phyloP scores from a whole-genome alignment of 2,797 vertebrate genomes.

The Pachyuromys duprasi region DNA sequence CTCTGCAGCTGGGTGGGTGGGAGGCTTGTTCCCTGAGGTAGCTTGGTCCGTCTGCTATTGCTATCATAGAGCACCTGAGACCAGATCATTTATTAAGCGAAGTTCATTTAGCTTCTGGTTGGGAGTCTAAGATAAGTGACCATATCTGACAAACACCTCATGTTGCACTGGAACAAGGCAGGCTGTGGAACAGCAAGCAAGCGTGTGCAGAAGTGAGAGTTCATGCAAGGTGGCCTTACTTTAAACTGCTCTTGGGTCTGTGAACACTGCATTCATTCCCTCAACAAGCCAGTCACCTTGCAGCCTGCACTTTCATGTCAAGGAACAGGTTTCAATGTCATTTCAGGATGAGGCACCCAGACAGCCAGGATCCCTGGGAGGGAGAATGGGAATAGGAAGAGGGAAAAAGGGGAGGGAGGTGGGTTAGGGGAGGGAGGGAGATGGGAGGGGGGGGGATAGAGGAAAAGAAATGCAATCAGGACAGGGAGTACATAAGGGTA shows the following conservation, averaged over 20 bases:
- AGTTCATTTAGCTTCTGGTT: not conserved
- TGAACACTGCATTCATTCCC: not conserved
- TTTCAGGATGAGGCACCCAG: not conserved
- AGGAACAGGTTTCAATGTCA: not conserved
- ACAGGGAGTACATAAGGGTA: not conserved
- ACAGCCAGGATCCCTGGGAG: not conserved
- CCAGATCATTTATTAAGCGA: not conserved
- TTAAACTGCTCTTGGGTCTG: not conserved
- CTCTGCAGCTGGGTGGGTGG: not conserved
- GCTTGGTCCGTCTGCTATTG: not conserved
- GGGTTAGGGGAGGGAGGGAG: not conserved
- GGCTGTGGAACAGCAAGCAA: not conserved
- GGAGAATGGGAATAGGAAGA: no score
- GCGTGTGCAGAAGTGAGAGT: not conserved
- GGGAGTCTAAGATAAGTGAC: not conserved
- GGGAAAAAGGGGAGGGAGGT: fast-evolving
- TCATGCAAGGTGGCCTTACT: no score
- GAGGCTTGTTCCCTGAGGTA: not conserved
- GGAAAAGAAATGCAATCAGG: no score
- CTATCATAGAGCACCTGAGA: not conserved
- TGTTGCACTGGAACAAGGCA: not conserved
- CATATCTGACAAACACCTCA: no score
- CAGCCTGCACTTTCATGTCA: not conserved
- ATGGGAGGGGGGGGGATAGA: not conserved
- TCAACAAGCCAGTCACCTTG: not conserved